A percentile compares a stretch with the other conserved stretches of the same genome.
Conservation (phyloP, 1,140 invertebrate species). For the Pectinophora gossypiella region DNA sequence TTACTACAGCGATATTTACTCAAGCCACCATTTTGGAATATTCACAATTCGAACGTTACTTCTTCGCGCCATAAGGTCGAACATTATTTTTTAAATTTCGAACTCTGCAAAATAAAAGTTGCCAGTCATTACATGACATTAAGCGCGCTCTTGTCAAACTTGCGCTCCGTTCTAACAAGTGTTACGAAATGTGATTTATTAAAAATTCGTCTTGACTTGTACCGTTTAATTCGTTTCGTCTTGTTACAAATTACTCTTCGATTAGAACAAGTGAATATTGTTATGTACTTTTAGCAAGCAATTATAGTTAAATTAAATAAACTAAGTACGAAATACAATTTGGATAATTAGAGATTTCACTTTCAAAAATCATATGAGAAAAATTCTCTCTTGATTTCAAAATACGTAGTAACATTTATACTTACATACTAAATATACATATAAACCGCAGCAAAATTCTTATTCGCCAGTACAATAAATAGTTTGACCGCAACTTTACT, state of each 20-base stretch:
- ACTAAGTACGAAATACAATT: too few relatives aligned
- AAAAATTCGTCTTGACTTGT: background rate
- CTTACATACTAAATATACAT: too few relatives aligned
- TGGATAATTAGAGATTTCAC: too few relatives aligned
- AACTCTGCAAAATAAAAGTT: background rate
- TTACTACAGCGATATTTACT: background rate
- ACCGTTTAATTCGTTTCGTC: background rate
- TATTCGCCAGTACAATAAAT: too few relatives aligned
- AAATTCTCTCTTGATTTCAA: too few relatives aligned
- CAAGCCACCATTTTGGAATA: background rate
- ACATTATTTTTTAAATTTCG: background rate
- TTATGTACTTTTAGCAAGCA: background rate
- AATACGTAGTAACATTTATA: too few relatives aligned
- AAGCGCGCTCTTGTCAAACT: conserved; percentile 2
- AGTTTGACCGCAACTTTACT: too few relatives aligned
- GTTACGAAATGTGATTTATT: conserved; percentile 3
- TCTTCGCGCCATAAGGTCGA: background rate
- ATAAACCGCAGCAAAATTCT: too few relatives aligned
- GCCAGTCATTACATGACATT: conserved; percentile 3
- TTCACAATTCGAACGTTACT: conserved; percentile 1
- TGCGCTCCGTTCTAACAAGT: background rate
- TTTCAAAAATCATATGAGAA: too few relatives aligned
- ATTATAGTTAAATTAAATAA: background rate
- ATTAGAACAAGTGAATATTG: background rate
- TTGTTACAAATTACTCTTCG: background rate